Conservation (phyloP, 2,113 vertebrate genomes). For the Engystomops pustulosus region DNA sequence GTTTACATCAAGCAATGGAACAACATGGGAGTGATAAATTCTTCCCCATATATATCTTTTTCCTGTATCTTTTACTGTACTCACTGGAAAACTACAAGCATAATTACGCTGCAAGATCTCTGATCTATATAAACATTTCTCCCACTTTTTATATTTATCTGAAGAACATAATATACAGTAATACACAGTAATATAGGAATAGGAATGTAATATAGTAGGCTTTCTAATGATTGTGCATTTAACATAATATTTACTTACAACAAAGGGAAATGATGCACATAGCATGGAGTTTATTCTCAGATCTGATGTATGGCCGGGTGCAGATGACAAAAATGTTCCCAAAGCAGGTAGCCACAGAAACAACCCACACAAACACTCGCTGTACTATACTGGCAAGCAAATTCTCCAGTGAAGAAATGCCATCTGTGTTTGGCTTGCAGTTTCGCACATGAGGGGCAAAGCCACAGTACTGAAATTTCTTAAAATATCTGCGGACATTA, state of each 20-base stretch:
- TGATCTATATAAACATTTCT: background rate
- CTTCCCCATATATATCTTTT: too few relatives aligned
- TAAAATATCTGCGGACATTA: slow-evolving; percentile 84
- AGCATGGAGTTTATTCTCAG: slow-evolving; percentile 93
- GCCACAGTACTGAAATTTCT: slow-evolving; percentile 97
- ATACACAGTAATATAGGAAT: too few relatives aligned
- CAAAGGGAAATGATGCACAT: slow-evolving; percentile 97
- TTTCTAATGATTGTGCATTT: background rate
- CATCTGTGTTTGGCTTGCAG: slow-evolving; percentile 96
- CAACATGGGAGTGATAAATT: too few relatives aligned
- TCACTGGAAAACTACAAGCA: too few relatives aligned
- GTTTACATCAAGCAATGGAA: too few relatives aligned
- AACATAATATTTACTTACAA: slow-evolving; percentile 83
- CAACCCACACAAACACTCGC: slow-evolving; percentile 97
- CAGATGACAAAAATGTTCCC: slow-evolving; percentile 97
- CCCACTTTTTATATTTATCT: background rate
- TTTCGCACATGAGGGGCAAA: slow-evolving; percentile 95
- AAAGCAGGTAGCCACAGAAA: slow-evolving; percentile 92
- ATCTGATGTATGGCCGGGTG: slow-evolving; percentile 91
- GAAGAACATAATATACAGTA: too few relatives aligned
- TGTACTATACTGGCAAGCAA: slow-evolving; percentile 92
- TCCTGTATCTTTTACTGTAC: too few relatives aligned
- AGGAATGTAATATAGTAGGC: too few relatives aligned
- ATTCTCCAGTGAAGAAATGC: slow-evolving; percentile 94
- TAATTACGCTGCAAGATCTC: too few relatives aligned